Evolutionary conservation across 2,113 vertebrate genomes (phyloP).

Genomic region (Melierax canorus): DNA sequence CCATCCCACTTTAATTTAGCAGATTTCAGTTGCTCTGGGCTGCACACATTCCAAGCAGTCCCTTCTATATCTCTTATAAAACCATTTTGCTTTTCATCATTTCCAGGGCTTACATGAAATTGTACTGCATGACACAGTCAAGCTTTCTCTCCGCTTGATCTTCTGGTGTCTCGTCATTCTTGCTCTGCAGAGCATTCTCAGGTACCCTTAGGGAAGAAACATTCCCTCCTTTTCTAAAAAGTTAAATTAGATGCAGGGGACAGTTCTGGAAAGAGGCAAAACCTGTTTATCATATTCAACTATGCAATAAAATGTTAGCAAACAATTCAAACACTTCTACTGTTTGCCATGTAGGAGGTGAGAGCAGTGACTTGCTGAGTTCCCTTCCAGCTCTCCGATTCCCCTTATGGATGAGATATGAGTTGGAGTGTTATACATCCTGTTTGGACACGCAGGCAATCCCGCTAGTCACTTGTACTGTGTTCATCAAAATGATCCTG

Average conservation of each 20-base stretch:
- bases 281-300: neutral
- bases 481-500: neutral
- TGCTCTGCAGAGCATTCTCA: neutral
- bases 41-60: neutral
- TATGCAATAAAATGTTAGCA: neutral
- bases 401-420: neutral
- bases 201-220: neutral
- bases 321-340: neutral
- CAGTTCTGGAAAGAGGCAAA: neutral
- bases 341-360: neutral
- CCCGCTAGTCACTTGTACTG: neutral
- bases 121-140: neutral
- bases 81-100: neutral
- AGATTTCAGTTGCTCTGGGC: neutral
- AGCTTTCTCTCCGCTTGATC: neutral
- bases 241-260: neutral
- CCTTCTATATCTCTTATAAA: neutral
- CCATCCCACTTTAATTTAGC: neutral
- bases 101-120: neutral
- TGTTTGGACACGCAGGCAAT: neutral
- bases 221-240: neutral
- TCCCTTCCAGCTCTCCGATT: neutral
- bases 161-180: neutral
- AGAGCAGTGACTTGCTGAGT: neutral
- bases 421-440: neutral